phyloP scores from a whole-genome alignment of 2,888 invertebrate species.

The Entomobrya proxima region DNA sequence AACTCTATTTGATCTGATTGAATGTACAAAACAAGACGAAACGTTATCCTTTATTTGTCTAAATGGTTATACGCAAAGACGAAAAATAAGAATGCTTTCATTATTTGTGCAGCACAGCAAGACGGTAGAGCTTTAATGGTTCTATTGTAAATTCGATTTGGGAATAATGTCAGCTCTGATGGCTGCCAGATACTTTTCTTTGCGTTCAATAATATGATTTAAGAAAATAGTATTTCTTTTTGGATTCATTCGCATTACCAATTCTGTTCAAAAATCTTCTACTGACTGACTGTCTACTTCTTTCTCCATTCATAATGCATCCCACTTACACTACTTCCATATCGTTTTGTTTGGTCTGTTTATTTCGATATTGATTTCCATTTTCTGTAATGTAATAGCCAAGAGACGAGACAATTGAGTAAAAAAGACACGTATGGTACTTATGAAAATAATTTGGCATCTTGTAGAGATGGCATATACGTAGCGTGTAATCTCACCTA shows the following conservation, averaged over 20 bases:
- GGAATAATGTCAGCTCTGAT: conserved; percentile 57
- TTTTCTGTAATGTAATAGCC: background rate
- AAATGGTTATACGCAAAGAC: conserved; percentile 2
- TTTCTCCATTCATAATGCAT: too few species aligned
- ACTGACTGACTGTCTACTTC: background rate
- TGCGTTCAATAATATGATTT: conserved; percentile 4
- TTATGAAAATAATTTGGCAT: too few species aligned
- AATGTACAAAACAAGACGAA: conserved; percentile 45
- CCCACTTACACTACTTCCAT: too few species aligned
- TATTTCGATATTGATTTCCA: conserved; percentile 30
- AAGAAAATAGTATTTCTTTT: conserved; percentile 28
- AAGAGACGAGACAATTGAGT: background rate
- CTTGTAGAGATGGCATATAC: too few species aligned
- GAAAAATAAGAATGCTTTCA: background rate
- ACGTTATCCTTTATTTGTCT: conserved; percentile 48
- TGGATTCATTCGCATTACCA: conserved; percentile 28
- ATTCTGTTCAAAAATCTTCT: conserved; percentile 4
- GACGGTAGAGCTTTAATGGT: conserved; percentile 55
- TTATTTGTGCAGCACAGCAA: background rate
- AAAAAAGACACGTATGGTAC: too few species aligned
- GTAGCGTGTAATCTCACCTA: too few species aligned
- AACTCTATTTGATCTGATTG: conserved; percentile 19
- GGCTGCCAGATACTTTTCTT: conserved; percentile 18
- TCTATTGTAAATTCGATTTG: conserved; percentile 64
- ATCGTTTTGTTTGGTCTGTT: background rate